A percentile compares a stretch with the other conserved stretches of the same genome.
phyloP scores from a whole-genome alignment of 2,888 invertebrate genomes.

The Campoplex capitator region DNA sequence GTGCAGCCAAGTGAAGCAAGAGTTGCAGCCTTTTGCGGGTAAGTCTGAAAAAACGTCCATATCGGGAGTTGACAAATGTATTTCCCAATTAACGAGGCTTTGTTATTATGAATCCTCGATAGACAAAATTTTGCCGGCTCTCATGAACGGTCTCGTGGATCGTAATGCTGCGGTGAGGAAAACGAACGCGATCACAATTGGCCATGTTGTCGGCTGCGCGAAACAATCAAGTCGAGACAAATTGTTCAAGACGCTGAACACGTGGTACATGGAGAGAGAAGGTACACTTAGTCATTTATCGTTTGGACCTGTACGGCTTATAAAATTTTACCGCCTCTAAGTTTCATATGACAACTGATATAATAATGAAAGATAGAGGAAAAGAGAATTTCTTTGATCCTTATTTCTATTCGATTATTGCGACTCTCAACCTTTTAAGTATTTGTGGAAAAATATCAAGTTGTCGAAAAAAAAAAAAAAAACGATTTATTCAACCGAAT shows the following conservation, averaged over 20 bases:
- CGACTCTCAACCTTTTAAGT: too few species aligned
- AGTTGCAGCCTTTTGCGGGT: constrained; percentile 87
- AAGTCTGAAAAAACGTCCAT: constrained; percentile 42
- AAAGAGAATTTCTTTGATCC: too few species aligned
- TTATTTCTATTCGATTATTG: too few species aligned
- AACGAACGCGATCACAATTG: constrained; percentile 93
- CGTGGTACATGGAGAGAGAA: constrained; percentile 89
- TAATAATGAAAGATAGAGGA: too few species aligned
- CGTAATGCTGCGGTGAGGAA: constrained; percentile 93
- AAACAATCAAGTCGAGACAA: constrained; percentile 91
- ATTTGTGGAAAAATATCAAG: too few species aligned
- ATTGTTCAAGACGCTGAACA: constrained; percentile 87
- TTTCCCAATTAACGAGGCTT: neutral
- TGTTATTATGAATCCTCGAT: neutral
- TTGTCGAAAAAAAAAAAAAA: too few species aligned
- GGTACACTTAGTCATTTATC: constrained; percentile 81
- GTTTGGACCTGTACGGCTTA: too few species aligned
- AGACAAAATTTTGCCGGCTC: constrained; percentile 88
- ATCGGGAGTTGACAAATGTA: neutral
- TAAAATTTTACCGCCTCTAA: too few species aligned
- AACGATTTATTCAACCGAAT: too few species aligned
- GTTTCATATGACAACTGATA: too few species aligned
- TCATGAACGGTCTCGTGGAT: constrained; percentile 93
- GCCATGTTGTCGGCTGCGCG: constrained; percentile 92
- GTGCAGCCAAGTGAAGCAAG: constrained; percentile 84